Evolutionary conservation across 2,113 vertebrate genomes (phyloP), one percentile per base, ranked within the genome.

Genomic region (Ancistrus triradiatus): DNA sequence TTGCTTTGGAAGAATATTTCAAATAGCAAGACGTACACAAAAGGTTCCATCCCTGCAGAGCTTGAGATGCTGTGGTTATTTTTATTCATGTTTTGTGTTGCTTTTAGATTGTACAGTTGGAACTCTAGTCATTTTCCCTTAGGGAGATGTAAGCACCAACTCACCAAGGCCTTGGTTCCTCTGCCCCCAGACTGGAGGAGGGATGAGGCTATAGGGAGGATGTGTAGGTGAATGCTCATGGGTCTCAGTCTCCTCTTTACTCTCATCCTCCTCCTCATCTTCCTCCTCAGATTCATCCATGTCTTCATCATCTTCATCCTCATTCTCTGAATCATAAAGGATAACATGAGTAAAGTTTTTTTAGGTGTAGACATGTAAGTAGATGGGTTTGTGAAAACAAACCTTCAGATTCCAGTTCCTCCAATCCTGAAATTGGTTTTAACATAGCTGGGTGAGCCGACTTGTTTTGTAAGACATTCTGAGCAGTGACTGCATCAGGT

Each of bases 161-260:
- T 79, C 88, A 98, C 95, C 93, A 50, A 98, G 85, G 0, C 96
- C 93, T 78, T 95, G 95, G 82, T 95, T 95, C 78, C 88, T 91
- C 75, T 95, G 92, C 40, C 93, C 91, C 95, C 96, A 98, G 44
- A 95, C 85, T 0, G 94, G 87, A 65, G 89, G 87, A 1, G 92
- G 91, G 0, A 86, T 84, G 46, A 87, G 88, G 9, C 93, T 92
- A 69, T 91, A 92, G 3, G 94, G 90, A 0, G 89, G 86, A 38
- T 88, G 74, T 0, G 87, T 90, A 4, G 89, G 85, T 18, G 90
- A 76, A 0, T 89, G 85, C 55, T 88, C 85, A 7, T 88, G 86
- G 0, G 73, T 83, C 18, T 90, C 84, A 4, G 89, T 89, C 0
- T 82, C 59, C 50, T 97, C 91, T n/a, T n/a, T n/a, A n/a, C n/a